Evolutionary conservation across 2,888 invertebrate genomes (phyloP).

Genomic region (Malthinus seriepunctatus): DNA sequence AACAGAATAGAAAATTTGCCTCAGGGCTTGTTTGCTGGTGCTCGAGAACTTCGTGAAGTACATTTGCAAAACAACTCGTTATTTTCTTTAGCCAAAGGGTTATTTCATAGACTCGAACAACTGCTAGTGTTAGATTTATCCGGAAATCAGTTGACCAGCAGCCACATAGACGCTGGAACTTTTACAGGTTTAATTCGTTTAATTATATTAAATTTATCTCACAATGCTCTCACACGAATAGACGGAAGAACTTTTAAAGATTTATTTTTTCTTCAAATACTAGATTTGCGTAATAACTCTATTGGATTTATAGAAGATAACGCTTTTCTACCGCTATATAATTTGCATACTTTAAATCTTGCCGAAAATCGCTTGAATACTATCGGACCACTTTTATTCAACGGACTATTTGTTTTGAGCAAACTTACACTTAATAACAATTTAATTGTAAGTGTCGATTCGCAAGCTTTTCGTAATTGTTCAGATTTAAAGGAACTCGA

Average conservation of each 20-base stretch:
- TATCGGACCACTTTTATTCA: constrained; percentile 79
- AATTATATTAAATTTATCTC: constrained; percentile 82
- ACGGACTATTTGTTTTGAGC: constrained; percentile 80
- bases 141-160: constrained; percentile 82
- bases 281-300: constrained; percentile 84
- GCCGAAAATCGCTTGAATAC: constrained; percentile 85
- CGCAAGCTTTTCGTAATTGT: constrained; percentile 84
- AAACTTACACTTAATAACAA: constrained; percentile 87
- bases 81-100: constrained; percentile 77
- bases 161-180: constrained; percentile 82
- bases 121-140: constrained; percentile 82
- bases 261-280: constrained; percentile 81
- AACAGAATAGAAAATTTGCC: constrained; percentile 83
- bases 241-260: constrained; percentile 86
- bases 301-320: constrained; percentile 88
- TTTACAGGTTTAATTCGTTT: constrained; percentile 83
- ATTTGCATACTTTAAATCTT: constrained; percentile 85
- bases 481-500: constrained; percentile 87
- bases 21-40: constrained; percentile 78
- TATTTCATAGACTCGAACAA: constrained; percentile 83
- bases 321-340: constrained; percentile 84
- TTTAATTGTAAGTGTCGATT: constrained; percentile 76
- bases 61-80: constrained; percentile 85
- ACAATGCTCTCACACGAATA: constrained; percentile 82
- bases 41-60: constrained; percentile 79